These are phyloP conservation scores for Blomia tropicalis DNA, from an alignment of 2,888 invertebrate species.

Conservation along the genomic window DNA sequence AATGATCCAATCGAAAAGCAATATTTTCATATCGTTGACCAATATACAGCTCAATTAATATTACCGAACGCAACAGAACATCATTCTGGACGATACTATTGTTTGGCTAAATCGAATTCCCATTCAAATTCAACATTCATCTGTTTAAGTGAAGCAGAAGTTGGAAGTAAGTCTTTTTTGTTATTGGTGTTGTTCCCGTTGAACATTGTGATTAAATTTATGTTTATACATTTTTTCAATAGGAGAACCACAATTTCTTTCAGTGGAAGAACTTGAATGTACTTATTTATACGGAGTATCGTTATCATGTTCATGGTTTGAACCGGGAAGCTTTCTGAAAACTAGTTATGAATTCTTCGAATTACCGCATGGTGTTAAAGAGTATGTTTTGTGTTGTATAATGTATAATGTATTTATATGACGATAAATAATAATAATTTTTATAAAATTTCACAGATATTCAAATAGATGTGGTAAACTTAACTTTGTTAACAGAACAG, in stretches of 20 bases:
- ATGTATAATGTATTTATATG: not conserved
- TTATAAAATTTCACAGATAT: not conserved
- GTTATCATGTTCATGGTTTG: not conserved
- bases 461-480: too few relatives aligned
- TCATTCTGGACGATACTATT: slow-evolving; percentile 2
- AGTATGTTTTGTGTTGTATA: not conserved
- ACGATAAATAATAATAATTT: not conserved
- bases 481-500: too few relatives aligned
- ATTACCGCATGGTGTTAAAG: not conserved
- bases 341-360: not conserved
- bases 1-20: not conserved
- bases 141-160: not conserved
- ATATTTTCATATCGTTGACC: not conserved
- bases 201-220: too few relatives aligned
- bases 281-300: not conserved
- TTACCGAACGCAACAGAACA: not conserved
- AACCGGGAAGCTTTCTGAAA: not conserved
- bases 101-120: not conserved
- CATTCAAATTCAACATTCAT: not conserved
- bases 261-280: not conserved
- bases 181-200: too few relatives aligned
- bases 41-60: not conserved
- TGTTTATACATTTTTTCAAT: not conserved
- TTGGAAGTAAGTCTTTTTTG: not conserved
- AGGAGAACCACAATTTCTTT: not conserved